A percentile compares a stretch with the other conserved stretches of the same genome.
Conservation (phyloP, 2,888 invertebrate species). For the Drosophila quinaria region DNA sequence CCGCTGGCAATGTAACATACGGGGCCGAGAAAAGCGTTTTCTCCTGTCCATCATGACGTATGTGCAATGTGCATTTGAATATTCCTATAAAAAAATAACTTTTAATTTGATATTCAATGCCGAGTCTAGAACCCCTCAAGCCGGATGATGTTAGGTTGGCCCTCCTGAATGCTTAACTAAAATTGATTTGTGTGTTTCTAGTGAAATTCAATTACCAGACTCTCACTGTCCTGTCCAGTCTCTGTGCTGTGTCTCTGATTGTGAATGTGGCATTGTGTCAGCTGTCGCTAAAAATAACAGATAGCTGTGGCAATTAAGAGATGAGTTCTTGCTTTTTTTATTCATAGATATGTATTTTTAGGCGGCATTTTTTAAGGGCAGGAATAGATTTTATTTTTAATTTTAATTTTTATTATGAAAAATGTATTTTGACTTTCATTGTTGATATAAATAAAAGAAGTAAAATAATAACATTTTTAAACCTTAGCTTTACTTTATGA, state of each 20-base stretch:
- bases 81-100: slow-evolving; percentile 17
- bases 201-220: slow-evolving; percentile 65
- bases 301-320: slow-evolving; percentile 11
- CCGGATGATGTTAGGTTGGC: slow-evolving; percentile 35
- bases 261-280: slow-evolving; percentile 15
- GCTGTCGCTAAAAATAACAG: slow-evolving; percentile 52
- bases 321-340: background rate
- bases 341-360: background rate
- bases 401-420: no score
- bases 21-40: slow-evolving; percentile 23
- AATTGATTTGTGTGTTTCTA: slow-evolving; percentile 67
- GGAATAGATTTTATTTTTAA: no score
- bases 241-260: background rate
- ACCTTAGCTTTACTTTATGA: no score
- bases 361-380: no score
- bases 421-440: no score
- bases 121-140: slow-evolving; percentile 8
- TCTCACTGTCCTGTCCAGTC: slow-evolving; percentile 1
- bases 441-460: no score
- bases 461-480: no score
- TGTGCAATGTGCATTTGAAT: slow-evolving; percentile 65
- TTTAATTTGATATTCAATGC: slow-evolving; percentile 28
- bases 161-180: slow-evolving; percentile 31
- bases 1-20: slow-evolving; percentile 8
- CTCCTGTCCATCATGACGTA: slow-evolving; percentile 48